Evolutionary conservation across 2,113 vertebrate genomes (phyloP).

Genomic region (Microtus richardsoni): DNA sequence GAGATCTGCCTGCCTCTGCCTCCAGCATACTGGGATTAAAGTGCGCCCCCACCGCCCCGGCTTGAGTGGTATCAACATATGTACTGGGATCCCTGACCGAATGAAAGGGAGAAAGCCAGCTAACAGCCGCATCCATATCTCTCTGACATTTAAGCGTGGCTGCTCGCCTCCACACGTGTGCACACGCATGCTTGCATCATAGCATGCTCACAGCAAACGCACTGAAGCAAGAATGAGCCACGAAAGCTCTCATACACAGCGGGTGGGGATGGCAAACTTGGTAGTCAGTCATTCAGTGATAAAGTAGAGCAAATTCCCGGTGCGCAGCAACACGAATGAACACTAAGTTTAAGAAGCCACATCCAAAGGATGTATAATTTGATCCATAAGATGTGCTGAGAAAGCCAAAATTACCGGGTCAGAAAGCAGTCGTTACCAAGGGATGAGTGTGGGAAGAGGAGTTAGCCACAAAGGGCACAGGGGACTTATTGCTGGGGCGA

Average conservation of each 20-base stretch:
- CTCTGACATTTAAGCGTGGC: background rate
- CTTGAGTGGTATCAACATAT: background rate
- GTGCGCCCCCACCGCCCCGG: background rate
- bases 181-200: background rate
- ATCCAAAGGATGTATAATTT: conserved; percentile 13
- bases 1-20: background rate
- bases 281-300: background rate
- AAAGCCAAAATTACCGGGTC: background rate
- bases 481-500: background rate
- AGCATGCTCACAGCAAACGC: background rate
- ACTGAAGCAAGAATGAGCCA: background rate
- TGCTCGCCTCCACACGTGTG: background rate
- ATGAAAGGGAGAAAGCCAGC: background rate
- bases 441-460: conserved; percentile 19
- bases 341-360: conserved; percentile 8
- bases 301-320: conserved; percentile 2
- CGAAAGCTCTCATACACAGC: background rate
- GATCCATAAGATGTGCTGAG: background rate
- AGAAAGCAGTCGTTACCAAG: conserved; percentile 10
- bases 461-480: background rate
- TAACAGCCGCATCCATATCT: background rate
- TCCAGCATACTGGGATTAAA: background rate
- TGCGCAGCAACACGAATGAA: background rate
- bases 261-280: background rate
- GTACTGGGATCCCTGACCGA: background rate